Evolutionary conservation across 2,113 vertebrate species (phyloP), one percentile per base, ranked within the genome.

Genomic region (Hymenochirus boettgeri): DNA sequence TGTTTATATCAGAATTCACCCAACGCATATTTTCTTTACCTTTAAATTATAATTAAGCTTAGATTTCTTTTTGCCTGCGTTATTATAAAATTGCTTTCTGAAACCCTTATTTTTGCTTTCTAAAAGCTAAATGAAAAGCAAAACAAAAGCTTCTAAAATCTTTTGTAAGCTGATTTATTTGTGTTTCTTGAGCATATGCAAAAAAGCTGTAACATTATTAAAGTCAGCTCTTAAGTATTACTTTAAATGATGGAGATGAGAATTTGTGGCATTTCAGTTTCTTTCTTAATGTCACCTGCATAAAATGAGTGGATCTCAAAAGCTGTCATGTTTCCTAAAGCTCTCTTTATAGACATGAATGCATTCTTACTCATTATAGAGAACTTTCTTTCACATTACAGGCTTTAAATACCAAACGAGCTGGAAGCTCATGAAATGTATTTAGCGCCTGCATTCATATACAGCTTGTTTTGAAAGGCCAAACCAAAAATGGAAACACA

Each of bases 91-190:
- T 55, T 65, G 57, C 8, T 46, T 33, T 56, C 19, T 42, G 5
- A 65, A 57, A 57, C 31, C 53, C 25, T 65, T 35, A 45, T 10
- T 31, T 47, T 47, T n/a, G 21, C 26, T 33, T 57, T 46, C 23
- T 33, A 24, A 23, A 33, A 47, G 15, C 15, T 8, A 56, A 46
- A 57, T 22, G 10, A 65, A 48, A 48, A n/a, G 52, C 52, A 47
- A 58, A 50, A 51, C 63, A 66, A 66, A 57, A 51, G 54, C 45
- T 58, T 57, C 26, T n/a, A 17, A 50, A 57, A 48, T 65, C 63
- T 57, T 58, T 58, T 66, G 55, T 66, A 39, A 58, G 29, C 21
- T 47, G 55, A 45, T 35, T 50, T 39, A 56, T 66, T 58, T 66
- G 46, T 58, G 29, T 58, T 55, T 51, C 18, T n/a, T 24, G 45